These are phyloP conservation scores for Cosmia pyralina DNA, from an alignment of 2,888 invertebrate genomes.

Conservation along the genomic window DNA sequence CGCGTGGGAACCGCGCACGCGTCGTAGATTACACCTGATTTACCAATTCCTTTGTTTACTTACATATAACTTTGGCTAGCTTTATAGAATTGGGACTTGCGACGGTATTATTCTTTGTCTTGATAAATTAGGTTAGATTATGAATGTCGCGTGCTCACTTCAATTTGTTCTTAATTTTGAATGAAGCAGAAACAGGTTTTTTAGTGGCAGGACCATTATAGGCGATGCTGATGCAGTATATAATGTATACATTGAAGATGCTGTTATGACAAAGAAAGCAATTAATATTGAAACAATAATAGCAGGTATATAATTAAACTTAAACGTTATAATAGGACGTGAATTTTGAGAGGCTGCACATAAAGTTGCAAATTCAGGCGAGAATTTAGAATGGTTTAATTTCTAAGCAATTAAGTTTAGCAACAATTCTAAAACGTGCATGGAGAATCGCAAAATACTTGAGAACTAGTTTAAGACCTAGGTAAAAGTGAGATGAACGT, in stretches of 20 bases:
- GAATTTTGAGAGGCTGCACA: background rate
- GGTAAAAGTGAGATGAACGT: slow-evolving; percentile 49
- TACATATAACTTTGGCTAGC: background rate
- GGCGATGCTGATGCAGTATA: too few species aligned
- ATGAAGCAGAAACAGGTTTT: background rate
- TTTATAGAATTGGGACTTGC: background rate
- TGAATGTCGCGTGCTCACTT: background rate
- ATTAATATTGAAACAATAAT: background rate
- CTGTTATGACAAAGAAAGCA: background rate
- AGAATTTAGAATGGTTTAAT: slow-evolving; percentile 29
- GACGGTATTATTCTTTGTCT: background rate
- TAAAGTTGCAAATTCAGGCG: background rate
- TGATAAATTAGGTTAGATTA: background rate
- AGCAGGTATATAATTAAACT: background rate
- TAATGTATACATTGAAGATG: background rate
- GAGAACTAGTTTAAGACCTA: slow-evolving; percentile 44
- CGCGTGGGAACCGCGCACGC: slow-evolving; percentile 65
- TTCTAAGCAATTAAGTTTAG: slow-evolving; percentile 35
- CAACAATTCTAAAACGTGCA: slow-evolving; percentile 27
- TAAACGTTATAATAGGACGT: slow-evolving; percentile 1
- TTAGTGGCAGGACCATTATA: too few species aligned
- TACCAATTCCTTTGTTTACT: slow-evolving; percentile 40
- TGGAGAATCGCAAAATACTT: slow-evolving; percentile 47
- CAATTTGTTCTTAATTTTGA: background rate
- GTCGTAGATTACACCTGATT: slow-evolving; percentile 58